phyloP scores from a whole-genome alignment of 2,888 invertebrate genomes.

The Rhyacophila evoluta region DNA sequence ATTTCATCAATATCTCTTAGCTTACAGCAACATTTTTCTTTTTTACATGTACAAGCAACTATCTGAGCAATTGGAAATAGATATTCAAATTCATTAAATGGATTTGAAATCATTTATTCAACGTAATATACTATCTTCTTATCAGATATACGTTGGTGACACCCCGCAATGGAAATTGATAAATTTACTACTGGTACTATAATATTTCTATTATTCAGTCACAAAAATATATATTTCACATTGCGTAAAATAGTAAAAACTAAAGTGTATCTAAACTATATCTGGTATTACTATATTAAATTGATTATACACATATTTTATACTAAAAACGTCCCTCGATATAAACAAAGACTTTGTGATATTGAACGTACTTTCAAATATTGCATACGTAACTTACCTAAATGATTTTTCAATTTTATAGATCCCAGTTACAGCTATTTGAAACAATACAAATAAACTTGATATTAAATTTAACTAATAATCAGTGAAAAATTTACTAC shows the following conservation, averaged over 20 bases:
- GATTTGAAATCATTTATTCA: not conserved
- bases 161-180: too few relatives aligned
- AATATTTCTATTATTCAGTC: too few relatives aligned
- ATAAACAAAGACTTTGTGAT: conserved; percentile 45
- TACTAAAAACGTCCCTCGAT: conserved; percentile 8
- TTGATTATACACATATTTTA: not conserved
- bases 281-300: too few relatives aligned
- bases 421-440: not conserved
- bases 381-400: conserved; percentile 16
- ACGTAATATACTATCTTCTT: too few relatives aligned
- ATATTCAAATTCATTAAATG: not conserved
- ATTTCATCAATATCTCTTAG: conserved; percentile 32
- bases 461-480: not conserved
- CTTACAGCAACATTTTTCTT: conserved; percentile 5
- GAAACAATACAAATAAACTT: not conserved
- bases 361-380: conserved; percentile 36
- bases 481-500: not conserved
- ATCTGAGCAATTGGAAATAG: not conserved
- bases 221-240: too few relatives aligned
- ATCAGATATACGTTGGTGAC: too few relatives aligned
- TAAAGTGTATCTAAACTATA: too few relatives aligned
- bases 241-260: too few relatives aligned
- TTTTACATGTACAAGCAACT: not conserved
- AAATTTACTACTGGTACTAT: too few relatives aligned
- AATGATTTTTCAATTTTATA: conserved; percentile 43